Evolutionary conservation across 2,797 vertebrate species (phyloP).

Genomic region (Clamator glandarius): DNA sequence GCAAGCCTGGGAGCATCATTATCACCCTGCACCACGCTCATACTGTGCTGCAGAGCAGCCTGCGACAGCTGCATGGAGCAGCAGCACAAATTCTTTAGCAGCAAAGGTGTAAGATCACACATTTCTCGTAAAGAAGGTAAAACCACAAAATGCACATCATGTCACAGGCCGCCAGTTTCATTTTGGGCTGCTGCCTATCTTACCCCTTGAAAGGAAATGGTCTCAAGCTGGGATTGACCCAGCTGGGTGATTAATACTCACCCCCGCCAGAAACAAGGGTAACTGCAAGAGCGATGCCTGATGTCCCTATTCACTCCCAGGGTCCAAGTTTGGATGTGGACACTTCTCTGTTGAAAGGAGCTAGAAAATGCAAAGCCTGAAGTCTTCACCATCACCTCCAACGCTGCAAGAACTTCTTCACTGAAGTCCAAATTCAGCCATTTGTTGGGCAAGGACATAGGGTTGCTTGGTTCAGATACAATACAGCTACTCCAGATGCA

Average conservation of each 20-base stretch:
- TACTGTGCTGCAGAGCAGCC: neutral
- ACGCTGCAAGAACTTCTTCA: neutral
- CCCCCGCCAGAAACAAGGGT: neutral
- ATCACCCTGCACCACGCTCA: rapidly evolving
- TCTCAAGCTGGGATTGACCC: neutral
- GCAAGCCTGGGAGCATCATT: neutral
- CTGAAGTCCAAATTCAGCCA: neutral
- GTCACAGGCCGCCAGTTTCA: rapidly evolving
- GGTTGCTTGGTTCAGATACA: neutral
- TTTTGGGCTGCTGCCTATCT: neutral
- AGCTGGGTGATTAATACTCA: neutral
- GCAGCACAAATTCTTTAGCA: neutral
- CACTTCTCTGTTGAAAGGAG: neutral
- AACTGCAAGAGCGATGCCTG: neutral
- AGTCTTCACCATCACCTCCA: neutral
- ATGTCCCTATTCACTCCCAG: neutral
- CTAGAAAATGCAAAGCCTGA: neutral
- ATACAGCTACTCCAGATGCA: neutral
- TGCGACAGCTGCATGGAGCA: rapidly evolving
- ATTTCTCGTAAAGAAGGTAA: neutral
- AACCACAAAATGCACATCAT: rapidly evolving
- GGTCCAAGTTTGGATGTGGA: neutral
- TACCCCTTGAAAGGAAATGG: neutral
- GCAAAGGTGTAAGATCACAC: too few species aligned
- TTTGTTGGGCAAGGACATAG: neutral